Conservation (phyloP, 2,888 invertebrate species). For the Lottia gigantea region DNA sequence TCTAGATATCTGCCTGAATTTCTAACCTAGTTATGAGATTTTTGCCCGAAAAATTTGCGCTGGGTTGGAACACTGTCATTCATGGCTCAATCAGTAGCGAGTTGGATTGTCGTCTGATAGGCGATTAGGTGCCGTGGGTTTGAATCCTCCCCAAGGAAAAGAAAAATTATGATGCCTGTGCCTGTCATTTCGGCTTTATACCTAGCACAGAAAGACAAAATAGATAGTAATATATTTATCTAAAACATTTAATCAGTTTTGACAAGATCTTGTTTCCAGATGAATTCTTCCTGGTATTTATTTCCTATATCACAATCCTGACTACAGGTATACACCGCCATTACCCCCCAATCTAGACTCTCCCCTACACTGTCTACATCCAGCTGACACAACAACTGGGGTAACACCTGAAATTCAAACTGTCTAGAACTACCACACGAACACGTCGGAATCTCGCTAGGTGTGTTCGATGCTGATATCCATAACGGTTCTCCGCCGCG, state of each 20-base stretch:
- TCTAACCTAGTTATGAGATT: too few relatives aligned
- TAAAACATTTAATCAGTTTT: not conserved
- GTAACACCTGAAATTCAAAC: constrained; percentile 88
- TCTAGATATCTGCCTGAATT: too few relatives aligned
- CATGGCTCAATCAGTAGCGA: too few relatives aligned
- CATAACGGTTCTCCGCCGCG: constrained; percentile 84
- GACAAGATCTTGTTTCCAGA: constrained; percentile 85
- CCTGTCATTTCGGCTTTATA: too few relatives aligned
- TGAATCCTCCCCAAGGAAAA: too few relatives aligned
- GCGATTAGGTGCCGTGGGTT: too few relatives aligned
- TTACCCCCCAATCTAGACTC: constrained; percentile 88
- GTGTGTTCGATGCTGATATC: constrained; percentile 76
- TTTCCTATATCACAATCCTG: constrained; percentile 78
- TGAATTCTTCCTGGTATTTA: constrained; percentile 81
- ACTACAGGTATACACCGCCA: constrained; percentile 87
- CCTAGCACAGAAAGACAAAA: too few relatives aligned
- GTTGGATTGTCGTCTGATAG: too few relatives aligned
- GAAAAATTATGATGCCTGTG: too few relatives aligned
- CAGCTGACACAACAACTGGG: constrained; percentile 80
- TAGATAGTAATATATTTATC: not conserved
- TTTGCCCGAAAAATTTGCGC: too few relatives aligned
- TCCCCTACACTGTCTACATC: constrained; percentile 74
- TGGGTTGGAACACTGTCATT: too few relatives aligned
- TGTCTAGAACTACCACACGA: constrained; percentile 79
- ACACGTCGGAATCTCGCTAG: constrained; percentile 75